phyloP scores from a whole-genome alignment of 2,797 vertebrate genomes.

The Threskiornis aethiopicus region DNA sequence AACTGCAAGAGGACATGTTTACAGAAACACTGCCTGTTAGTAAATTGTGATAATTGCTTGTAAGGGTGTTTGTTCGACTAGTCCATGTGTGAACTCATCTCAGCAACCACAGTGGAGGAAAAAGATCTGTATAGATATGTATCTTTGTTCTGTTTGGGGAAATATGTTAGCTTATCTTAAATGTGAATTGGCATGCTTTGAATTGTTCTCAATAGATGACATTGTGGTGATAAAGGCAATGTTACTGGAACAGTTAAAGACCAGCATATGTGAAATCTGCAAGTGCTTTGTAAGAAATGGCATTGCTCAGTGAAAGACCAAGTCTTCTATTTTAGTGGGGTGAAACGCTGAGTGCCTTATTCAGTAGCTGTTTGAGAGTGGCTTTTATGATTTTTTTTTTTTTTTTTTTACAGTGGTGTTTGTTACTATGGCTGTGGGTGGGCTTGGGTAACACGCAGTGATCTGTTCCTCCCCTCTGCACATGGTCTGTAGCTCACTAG shows the following conservation, averaged over 20 bases:
- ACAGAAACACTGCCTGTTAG: not conserved
- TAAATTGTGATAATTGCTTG: not conserved
- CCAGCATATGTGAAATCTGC: not conserved
- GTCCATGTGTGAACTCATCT: not conserved
- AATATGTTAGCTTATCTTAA: constrained; percentile 34
- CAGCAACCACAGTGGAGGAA: not conserved
- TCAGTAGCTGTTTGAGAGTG: not conserved
- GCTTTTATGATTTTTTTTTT: not conserved
- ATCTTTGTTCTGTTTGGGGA: constrained; percentile 34
- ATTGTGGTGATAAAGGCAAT: not conserved
- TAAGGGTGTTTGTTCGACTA: not conserved
- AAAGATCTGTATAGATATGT: not conserved
- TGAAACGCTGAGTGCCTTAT: not conserved
- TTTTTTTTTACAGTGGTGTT: not conserved
- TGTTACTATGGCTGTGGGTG: not conserved
- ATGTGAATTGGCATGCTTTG: not conserved
- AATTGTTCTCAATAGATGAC: constrained; percentile 27
- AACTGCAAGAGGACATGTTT: not conserved
- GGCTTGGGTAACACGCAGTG: not conserved
- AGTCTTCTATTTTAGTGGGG: not conserved
- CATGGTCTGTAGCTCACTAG: not conserved
- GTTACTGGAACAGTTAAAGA: not conserved
- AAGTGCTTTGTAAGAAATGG: not conserved
- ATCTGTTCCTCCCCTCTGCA: not conserved
- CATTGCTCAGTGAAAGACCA: not conserved